Base-by-base conservation (phyloP, 2,113 vertebrate genomes). In the Myrmecobius fasciatus region DNA sequence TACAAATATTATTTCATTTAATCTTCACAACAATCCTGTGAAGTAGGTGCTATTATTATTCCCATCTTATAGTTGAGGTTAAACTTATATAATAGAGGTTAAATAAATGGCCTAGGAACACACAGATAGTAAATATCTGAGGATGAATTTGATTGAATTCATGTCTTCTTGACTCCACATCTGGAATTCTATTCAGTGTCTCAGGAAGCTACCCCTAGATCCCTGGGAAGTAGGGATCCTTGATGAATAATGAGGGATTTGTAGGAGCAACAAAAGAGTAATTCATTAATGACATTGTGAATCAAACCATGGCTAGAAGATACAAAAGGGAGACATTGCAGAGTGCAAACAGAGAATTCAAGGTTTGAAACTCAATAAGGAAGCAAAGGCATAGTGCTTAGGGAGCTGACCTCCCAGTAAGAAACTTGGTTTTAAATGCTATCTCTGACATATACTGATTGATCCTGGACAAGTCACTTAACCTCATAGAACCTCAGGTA, bases 311-410 rank as follows among this genome's bases (percentile, higher is more conserved):
- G 91, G 24, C 3, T 3, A 46, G 48, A 31, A 88, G 52, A 0
- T 3, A 54, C 53, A 36, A 93, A 93, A 54, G 12, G 83, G 10
- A 24, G 91, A 93, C 93, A 36, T 10, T 53, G 36, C 28, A 26
- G 25, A 20, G 53, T 96, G 91, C 53, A 93, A 52, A 95, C 53
- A 54, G 49, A 47, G 31, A 83, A 31, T 89, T 95, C 51, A 95
- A 91, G 95, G 93, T 92, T 88, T 46, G 91, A 54, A 10, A 89
- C 43, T 94, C 53, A 53, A 46, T 48, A 91, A 93, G 92, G 24
- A 31, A 89, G 53, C 48, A 89, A 60, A 90, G 53, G 12, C 9
- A 67, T 36, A 10, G 31, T 17, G 31, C 5, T 31, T 67, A 67
- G 31, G 31, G 56, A 67, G 56, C 56, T 67, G 56, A 67, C 31